Evolutionary conservation across 2,888 invertebrate species (phyloP), one percentile per base, ranked within the genome.

Genomic region (Morpho achilles): DNA sequence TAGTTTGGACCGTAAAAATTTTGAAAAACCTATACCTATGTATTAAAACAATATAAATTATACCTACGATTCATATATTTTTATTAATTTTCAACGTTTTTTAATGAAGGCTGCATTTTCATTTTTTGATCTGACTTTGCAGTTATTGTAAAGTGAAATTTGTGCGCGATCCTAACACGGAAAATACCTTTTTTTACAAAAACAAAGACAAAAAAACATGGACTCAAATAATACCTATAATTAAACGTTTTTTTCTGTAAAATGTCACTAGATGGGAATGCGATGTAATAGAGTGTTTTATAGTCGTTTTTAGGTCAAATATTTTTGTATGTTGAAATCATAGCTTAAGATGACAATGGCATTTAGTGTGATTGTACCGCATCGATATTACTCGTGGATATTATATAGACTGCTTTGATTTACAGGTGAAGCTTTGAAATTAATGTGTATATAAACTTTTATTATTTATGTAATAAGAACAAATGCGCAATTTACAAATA

Each of bases 311-410:
- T 84, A 82, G 80, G 80, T 78, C 80, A 77, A 84, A 82, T 88
- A 88, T 88, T 88, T 88, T 89, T 89, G 79, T 89, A 89, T 85
- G 79, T 84, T 77, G 76, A 77, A 77, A 77, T 74, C 72, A 72
- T 84, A 84, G 82, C 70, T 63, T 84, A 85, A 80, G 82, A 72
- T 75, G 77, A 78, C 73, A 76, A 76, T 48, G 47, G 82, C 84
- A 85, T 86, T 87, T 85, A 74, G 70, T 73, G 73, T 78, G 77
- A 76, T 73, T 59, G 67, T 67, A 69, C 62, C 64, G 64, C 68
- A 69, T 67, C 67, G 65, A 70, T 68, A 64, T 62, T 63, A 66
- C 64, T 67, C 68, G 63, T 66, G 62, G 73, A 74, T 75, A 75
- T 69, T 70, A 73, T 72, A 80, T 82, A 84, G 84, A 83, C 84